Percentiles rank a stretch among this genome's conserved stretches.
Conservation (phyloP, 2,888 invertebrate genomes). For the Lathronympha strigana region DNA sequence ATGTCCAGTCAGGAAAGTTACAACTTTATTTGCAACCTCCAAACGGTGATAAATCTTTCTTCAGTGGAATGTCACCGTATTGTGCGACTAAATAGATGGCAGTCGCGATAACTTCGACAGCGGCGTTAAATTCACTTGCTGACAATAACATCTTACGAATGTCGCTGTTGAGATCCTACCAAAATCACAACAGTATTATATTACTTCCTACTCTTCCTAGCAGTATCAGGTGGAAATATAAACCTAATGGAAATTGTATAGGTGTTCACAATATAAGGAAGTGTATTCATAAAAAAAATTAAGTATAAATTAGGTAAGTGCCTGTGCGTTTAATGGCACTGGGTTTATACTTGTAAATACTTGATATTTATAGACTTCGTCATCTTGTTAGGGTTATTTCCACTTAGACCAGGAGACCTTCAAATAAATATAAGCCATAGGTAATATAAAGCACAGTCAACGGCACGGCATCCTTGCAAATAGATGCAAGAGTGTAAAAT, state of each 20-base stretch:
- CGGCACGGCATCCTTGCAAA: no score
- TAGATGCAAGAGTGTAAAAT: no score
- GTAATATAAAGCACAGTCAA: no score
- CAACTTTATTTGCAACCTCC: slow-evolving; percentile 11
- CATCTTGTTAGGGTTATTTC: no score
- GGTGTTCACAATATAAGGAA: not conserved
- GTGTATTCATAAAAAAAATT: not conserved
- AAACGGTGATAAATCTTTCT: slow-evolving; percentile 27
- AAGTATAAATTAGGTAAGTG: no score
- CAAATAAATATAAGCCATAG: no score
- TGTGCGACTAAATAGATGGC: slow-evolving; percentile 27
- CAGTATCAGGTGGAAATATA: not conserved
- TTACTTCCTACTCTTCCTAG: not conserved
- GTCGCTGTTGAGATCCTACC: not conserved
- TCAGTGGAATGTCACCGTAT: slow-evolving; percentile 9
- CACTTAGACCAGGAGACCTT: no score
- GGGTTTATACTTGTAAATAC: no score
- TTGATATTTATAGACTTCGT: no score
- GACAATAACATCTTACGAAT: slow-evolving; percentile 10
- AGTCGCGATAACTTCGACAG: slow-evolving; percentile 10
- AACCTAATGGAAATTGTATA: no score
- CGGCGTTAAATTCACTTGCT: slow-evolving; percentile 27
- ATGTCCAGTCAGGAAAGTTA: slow-evolving; percentile 10
- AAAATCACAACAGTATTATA: not conserved
- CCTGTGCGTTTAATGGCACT: no score